A percentile compares a stretch with the other conserved stretches of the same genome.
These are phyloP conservation scores for Acanthococcus lagerstroemiae DNA, from an alignment of 2,888 invertebrate genomes.

Conservation along the genomic window DNA sequence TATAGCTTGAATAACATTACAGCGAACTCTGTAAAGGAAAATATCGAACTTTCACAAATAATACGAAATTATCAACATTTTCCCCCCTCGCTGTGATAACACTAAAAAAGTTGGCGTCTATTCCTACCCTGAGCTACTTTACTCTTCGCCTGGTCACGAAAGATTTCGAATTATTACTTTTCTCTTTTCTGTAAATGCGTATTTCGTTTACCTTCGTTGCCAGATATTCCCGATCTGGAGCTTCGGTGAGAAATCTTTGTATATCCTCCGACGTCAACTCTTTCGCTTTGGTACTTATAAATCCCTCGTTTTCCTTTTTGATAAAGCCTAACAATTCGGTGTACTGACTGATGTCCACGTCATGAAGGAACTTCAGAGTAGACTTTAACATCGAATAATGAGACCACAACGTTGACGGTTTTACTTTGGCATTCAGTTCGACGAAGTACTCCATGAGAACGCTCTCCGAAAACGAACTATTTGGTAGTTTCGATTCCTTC, in stretches of 20 bases:
- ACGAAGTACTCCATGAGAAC: neutral
- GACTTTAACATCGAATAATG: neutral
- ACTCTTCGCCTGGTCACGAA: too few relatives aligned
- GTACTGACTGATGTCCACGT: neutral
- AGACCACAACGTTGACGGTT: neutral
- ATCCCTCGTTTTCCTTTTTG: neutral
- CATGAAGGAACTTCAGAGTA: neutral
- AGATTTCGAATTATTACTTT: too few relatives aligned
- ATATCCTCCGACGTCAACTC: neutral
- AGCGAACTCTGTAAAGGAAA: too few relatives aligned
- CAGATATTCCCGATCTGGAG: neutral
- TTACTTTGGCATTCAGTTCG: neutral
- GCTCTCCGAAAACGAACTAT: neutral
- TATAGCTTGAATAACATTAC: too few relatives aligned
- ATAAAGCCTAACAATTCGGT: neutral
- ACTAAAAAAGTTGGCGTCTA: too few relatives aligned
- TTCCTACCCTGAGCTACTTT: too few relatives aligned
- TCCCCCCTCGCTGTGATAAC: too few relatives aligned
- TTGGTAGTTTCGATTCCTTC: neutral
- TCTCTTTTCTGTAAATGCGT: too few relatives aligned
- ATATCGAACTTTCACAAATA: too few relatives aligned
- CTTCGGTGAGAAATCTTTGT: neutral
- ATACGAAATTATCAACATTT: too few relatives aligned
- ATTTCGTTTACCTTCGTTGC: conserved; percentile 8
- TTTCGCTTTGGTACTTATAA: neutral